A percentile compares a stretch with the other conserved stretches of the same genome.
Evolutionary conservation across 2,888 invertebrate species (phyloP).

Genomic region (Steinernema carpocapsae): DNA sequence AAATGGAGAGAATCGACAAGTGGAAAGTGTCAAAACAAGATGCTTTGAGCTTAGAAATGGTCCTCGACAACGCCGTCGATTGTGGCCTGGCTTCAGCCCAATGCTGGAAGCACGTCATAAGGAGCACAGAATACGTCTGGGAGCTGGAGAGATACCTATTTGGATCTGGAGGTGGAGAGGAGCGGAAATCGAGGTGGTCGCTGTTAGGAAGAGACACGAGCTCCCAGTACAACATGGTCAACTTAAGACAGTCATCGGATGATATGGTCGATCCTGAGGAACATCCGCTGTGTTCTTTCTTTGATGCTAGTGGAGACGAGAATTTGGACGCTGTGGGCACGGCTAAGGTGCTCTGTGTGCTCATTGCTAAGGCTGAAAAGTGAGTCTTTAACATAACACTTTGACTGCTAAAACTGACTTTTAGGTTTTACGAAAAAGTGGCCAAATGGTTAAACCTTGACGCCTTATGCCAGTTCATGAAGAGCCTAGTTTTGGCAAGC

Average conservation of each 20-base stretch:
- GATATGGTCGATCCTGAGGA: constrained; percentile 39
- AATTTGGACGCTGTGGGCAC: constrained; percentile 46
- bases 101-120: constrained; percentile 94
- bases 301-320: constrained; percentile 49
- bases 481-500: constrained; percentile 83
- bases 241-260: neutral
- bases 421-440: constrained; percentile 83
- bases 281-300: constrained; percentile 41
- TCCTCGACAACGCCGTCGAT: constrained; percentile 85
- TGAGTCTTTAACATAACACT: constrained; percentile 48
- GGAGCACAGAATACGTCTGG: constrained; percentile 88
- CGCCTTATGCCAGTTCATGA: constrained; percentile 82
- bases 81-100: constrained; percentile 88
- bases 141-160: constrained; percentile 82
- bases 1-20: constrained; percentile 41
- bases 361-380: constrained; percentile 86
- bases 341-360: constrained; percentile 82
- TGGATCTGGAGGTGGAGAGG: constrained; percentile 11
- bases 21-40: constrained; percentile 74
- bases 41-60: constrained; percentile 87
- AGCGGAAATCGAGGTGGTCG: constrained; percentile 15
- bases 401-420: constrained; percentile 34
- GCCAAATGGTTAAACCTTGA: constrained; percentile 85
- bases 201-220: constrained; percentile 19
- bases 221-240: constrained; percentile 22